These are phyloP conservation scores for Lepidocolaptes lacrymiger DNA, from an alignment of 2,797 vertebrate species.

Conservation along the genomic window DNA sequence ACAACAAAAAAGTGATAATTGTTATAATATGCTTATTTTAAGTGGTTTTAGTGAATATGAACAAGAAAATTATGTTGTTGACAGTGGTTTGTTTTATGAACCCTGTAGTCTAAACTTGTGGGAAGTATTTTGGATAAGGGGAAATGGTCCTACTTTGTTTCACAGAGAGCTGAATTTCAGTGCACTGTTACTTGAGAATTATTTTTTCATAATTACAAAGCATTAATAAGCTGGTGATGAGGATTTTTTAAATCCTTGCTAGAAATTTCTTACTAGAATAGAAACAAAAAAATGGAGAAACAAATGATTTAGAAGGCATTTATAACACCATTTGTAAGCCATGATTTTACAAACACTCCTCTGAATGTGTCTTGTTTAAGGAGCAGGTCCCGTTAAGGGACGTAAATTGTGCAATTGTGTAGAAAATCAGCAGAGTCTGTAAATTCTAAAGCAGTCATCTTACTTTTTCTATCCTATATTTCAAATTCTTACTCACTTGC, in stretches of 20 bases:
- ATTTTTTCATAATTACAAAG: background rate
- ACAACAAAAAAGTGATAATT: background rate
- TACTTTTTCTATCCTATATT: background rate
- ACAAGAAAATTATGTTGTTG: background rate
- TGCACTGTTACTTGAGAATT: background rate
- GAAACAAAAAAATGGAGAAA: background rate
- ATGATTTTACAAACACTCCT: background rate
- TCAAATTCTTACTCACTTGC: background rate
- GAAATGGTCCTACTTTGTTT: background rate
- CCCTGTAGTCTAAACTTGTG: background rate
- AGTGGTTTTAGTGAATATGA: background rate
- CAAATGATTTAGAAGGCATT: background rate
- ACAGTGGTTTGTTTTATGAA: background rate
- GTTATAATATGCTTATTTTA: background rate
- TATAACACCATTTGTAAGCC: background rate
- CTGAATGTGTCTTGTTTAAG: background rate
- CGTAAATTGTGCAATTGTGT: accelerated
- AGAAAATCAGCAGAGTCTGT: background rate
- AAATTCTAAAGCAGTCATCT: background rate
- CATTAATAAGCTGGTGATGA: background rate
- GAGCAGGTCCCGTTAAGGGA: background rate
- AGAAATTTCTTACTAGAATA: background rate
- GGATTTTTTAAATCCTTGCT: background rate
- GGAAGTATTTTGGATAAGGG: background rate
- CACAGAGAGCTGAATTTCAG: background rate